These are phyloP conservation scores for Porites divaricata DNA, from an alignment of 92 coral and sea anemone genomes.

Conservation along the genomic window DNA sequence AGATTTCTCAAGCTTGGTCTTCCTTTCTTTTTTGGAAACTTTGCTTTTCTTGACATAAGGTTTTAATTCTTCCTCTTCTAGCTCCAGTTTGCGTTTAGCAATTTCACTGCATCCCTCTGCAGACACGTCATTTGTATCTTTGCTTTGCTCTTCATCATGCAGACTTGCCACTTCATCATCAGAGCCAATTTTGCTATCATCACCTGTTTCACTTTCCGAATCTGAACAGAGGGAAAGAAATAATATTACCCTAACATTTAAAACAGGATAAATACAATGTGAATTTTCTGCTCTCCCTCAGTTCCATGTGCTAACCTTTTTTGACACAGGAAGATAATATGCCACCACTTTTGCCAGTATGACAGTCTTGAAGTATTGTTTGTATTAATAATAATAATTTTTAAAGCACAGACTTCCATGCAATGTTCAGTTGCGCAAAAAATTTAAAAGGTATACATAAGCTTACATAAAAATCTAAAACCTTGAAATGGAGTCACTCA, in stretches of 20 bases:
- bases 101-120: neutral
- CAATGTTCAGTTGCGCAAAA: constrained; percentile 6
- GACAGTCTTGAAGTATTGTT: neutral
- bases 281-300: constrained; percentile 12
- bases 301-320: constrained; percentile 13
- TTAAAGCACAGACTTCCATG: constrained; percentile 15
- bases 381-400: constrained; percentile 9
- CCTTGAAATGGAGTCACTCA: constrained; percentile 14
- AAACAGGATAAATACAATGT: constrained; percentile 14
- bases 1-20: neutral
- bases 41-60: neutral
- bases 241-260: constrained; percentile 9
- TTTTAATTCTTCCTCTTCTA: neutral
- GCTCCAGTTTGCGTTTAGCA: neutral
- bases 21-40: neutral
- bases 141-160: no score
- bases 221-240: constrained; percentile 16
- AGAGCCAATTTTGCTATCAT: no score
- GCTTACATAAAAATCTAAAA: constrained; percentile 6
- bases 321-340: constrained; percentile 16
- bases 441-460: neutral
- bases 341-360: constrained; percentile 15
- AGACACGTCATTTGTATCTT: no score
- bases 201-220: constrained; percentile 21
- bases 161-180: no score